phyloP scores from a whole-genome alignment of 2,797 vertebrate species.

The Mormyrus hasselquistii region DNA sequence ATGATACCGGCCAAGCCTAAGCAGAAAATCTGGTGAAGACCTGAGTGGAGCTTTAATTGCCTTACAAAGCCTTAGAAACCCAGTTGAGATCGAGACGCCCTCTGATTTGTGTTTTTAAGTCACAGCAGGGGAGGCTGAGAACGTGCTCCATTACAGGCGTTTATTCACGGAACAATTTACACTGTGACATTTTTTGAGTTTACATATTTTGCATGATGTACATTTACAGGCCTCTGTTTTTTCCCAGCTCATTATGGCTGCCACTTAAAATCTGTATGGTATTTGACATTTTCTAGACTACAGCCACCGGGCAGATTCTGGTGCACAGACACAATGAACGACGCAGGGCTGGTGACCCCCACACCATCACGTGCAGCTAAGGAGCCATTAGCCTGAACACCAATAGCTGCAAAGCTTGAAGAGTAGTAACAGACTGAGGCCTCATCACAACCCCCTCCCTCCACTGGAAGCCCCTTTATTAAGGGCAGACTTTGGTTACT shows the following conservation, averaged over 20 bases:
- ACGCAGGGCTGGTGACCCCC: not conserved
- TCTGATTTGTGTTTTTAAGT: not conserved
- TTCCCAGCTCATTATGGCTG: not conserved
- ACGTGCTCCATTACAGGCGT: not conserved
- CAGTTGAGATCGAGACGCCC: not conserved
- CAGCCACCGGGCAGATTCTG: not conserved
- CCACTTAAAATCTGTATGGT: not conserved
- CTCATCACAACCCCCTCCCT: not conserved
- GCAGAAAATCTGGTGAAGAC: not conserved
- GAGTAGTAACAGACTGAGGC: not conserved
- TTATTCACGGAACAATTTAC: not conserved
- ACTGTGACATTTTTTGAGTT: not conserved
- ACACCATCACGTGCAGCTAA: not conserved
- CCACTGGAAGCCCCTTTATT: not conserved
- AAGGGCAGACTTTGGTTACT: not conserved
- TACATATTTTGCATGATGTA: constrained; percentile 7
- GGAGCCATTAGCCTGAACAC: not conserved
- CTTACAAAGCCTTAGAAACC: not conserved
- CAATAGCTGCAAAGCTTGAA: not conserved
- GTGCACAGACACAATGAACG: not conserved
- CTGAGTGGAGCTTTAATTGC: not conserved
- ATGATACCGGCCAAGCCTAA: not conserved
- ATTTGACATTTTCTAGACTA: not conserved
- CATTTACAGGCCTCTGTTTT: not conserved
- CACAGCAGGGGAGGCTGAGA: not conserved